Evolutionary conservation across 2,888 invertebrate species (phyloP).

Genomic region (Sinotaia quadrata): DNA sequence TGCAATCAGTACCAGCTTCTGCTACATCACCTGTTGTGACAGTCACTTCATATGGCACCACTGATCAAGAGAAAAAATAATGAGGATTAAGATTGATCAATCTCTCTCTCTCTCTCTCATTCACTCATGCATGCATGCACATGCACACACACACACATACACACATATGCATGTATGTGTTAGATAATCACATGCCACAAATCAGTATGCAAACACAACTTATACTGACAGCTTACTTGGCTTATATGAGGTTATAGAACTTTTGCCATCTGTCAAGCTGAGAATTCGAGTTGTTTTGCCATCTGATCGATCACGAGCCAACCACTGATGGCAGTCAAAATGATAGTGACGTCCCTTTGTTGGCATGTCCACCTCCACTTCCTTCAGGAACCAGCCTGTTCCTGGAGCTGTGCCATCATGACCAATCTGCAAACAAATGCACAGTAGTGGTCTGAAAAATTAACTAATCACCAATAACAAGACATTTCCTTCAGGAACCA

Average conservation of each 20-base stretch:
- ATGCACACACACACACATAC: too few species aligned
- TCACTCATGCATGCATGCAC: too few species aligned
- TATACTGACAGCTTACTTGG: constrained; percentile 68
- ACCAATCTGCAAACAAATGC: constrained; percentile 61
- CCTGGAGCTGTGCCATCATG: constrained; percentile 70
- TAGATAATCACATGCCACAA: background rate
- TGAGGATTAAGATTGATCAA: too few species aligned
- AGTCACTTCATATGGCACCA: constrained; percentile 70
- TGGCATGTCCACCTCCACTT: constrained; percentile 69
- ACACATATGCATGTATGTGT: background rate
- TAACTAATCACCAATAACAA: too few species aligned
- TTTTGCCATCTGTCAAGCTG: constrained; percentile 65
- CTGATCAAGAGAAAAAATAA: too few species aligned
- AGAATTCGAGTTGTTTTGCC: constrained; percentile 67
- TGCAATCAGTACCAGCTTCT: constrained; percentile 68
- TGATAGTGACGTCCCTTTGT: constrained; percentile 70
- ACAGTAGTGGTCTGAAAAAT: too few species aligned
- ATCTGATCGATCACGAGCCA: constrained; percentile 69
- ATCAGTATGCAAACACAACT: background rate
- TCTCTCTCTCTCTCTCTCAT: too few species aligned
- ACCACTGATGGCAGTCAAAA: constrained; percentile 70
- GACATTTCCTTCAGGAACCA: constrained; percentile 71
- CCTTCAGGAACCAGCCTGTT: constrained; percentile 70
- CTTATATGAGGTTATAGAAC: constrained; percentile 66
- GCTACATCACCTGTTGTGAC: constrained; percentile 67